These are phyloP conservation scores for Drosophila algonquin DNA, from an alignment of 2,888 invertebrate species.

Conservation along the genomic window DNA sequence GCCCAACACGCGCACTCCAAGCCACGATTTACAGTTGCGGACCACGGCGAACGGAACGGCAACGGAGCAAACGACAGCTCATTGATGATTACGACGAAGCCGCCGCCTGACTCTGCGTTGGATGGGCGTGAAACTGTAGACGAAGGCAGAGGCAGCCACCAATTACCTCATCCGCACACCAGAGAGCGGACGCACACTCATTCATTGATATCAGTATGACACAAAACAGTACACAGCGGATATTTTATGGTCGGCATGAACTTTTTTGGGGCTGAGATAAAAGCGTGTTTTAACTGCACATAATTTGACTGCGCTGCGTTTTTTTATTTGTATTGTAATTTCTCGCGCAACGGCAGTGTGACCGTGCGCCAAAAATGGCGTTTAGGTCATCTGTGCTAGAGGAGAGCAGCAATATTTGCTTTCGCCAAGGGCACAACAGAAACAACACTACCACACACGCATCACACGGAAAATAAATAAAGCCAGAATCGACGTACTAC, in stretches of 20 bases:
- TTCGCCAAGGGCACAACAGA: slow-evolving; percentile 43
- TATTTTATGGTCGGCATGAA: slow-evolving; percentile 42
- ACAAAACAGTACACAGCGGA: slow-evolving; percentile 34
- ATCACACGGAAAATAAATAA: slow-evolving; percentile 11
- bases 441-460: slow-evolving; percentile 23
- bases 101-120: slow-evolving; percentile 40
- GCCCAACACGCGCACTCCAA: slow-evolving; percentile 71
- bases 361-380: slow-evolving; percentile 59
- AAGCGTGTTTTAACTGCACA: slow-evolving; percentile 55
- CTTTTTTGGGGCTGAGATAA: slow-evolving; percentile 48
- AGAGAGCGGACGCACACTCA: slow-evolving; percentile 30
- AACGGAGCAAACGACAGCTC: slow-evolving; percentile 39
- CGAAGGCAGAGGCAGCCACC: slow-evolving; percentile 61
- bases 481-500: slow-evolving; percentile 2
- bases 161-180: slow-evolving; percentile 71
- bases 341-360: slow-evolving; percentile 50
- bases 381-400: slow-evolving; percentile 66
- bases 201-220: slow-evolving; percentile 54
- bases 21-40: slow-evolving; percentile 59
- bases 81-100: slow-evolving; percentile 70
- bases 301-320: slow-evolving; percentile 41
- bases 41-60: not conserved
- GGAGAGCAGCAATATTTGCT: slow-evolving; percentile 33
- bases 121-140: slow-evolving; percentile 71
- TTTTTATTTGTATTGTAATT: slow-evolving; percentile 41